Conservation (phyloP, 1,140 invertebrate species). For the Lordiphosa collinella region DNA sequence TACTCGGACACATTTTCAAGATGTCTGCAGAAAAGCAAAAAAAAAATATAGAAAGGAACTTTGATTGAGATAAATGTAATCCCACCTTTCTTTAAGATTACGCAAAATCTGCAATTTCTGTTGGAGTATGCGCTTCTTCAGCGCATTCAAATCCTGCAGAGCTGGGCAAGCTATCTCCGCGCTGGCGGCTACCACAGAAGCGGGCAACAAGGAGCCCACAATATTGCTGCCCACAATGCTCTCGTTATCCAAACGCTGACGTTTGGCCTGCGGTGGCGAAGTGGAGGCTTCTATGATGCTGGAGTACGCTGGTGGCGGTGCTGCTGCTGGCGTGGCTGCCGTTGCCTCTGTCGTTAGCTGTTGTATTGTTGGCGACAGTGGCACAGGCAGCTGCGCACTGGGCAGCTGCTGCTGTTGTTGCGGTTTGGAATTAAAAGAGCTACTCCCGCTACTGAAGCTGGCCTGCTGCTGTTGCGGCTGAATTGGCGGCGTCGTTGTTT, state of each 20-base stretch:
- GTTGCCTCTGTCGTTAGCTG: constrained; percentile 63
- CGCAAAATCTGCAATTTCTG: constrained; percentile 73
- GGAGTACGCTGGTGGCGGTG: constrained; percentile 24
- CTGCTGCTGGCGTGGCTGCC: constrained; percentile 51
- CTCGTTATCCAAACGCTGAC: constrained; percentile 57
- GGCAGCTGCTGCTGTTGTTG: constrained; percentile 53
- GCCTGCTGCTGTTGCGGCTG: neutral
- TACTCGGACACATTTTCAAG: constrained; percentile 90
- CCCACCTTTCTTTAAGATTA: constrained; percentile 78
- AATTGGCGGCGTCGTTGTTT: constrained; percentile 18
- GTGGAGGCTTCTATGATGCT: constrained; percentile 23
- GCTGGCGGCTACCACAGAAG: constrained; percentile 50
- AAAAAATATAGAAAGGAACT: too few relatives aligned
- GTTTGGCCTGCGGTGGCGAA: constrained; percentile 58
- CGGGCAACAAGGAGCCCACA: constrained; percentile 57
- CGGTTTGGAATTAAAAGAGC: constrained; percentile 37
- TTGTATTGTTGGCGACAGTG: constrained; percentile 54
- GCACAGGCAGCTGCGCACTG: constrained; percentile 65
- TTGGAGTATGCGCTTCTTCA: constrained; percentile 77
- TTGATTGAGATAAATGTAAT: too few relatives aligned
- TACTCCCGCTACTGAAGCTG: constrained; percentile 23
- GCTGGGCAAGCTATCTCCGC: constrained; percentile 44
- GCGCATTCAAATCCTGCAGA: constrained; percentile 64
- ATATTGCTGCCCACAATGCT: constrained; percentile 52
- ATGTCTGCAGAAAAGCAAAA: constrained; percentile 81